A percentile compares a stretch with the other conserved stretches of the same genome.
Evolutionary conservation across 2,113 vertebrate species (phyloP).

Genomic region (Platysternon megacephalum): DNA sequence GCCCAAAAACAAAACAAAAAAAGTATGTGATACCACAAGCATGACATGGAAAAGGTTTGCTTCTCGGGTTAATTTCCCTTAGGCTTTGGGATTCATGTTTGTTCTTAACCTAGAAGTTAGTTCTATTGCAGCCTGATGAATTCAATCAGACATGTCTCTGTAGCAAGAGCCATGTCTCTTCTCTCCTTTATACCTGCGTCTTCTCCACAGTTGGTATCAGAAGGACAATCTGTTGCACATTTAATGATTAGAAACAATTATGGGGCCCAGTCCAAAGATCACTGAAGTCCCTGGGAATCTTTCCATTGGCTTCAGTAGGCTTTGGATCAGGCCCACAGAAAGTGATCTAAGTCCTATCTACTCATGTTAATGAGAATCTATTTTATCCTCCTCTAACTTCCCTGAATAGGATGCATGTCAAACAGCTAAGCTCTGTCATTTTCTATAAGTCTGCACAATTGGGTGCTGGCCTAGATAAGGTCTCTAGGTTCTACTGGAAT

Average conservation of each 20-base stretch:
- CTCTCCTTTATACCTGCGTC: not conserved
- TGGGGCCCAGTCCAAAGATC: not conserved
- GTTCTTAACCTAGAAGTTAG: not conserved
- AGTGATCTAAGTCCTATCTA: not conserved
- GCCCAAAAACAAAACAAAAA: not conserved
- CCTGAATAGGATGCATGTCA: not conserved
- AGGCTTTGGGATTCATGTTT: not conserved
- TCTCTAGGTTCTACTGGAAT: not conserved
- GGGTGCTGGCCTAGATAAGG: not conserved
- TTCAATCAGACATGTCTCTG: not conserved
- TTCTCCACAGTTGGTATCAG: too few relatives aligned
- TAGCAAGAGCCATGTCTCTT: not conserved
- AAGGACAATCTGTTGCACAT: not conserved
- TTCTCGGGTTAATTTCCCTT: not conserved
- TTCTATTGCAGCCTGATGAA: not conserved
- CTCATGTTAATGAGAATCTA: not conserved
- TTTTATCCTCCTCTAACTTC: not conserved
- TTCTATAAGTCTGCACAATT: not conserved
- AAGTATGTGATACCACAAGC: not conserved
- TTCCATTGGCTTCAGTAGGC: too few relatives aligned
- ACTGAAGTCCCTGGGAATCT: not conserved
- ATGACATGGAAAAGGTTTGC: not conserved
- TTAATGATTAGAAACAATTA: not conserved
- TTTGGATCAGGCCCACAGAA: not conserved
- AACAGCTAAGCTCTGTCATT: not conserved